Base-by-base conservation (phyloP, 2,888 invertebrate genomes). In the Lydus trimaculatus region DNA sequence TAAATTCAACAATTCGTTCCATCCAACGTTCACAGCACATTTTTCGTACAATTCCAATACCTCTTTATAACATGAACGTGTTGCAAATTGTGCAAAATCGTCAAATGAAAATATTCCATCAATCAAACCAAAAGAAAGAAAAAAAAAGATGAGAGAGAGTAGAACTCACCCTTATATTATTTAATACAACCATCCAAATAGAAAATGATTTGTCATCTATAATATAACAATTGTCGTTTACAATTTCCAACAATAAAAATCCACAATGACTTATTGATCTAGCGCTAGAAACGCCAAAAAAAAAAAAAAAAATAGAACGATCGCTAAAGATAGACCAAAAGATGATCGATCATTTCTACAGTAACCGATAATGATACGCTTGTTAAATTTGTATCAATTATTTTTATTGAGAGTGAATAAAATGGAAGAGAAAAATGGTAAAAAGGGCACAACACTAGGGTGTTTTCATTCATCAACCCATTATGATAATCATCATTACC, bases 351-450 rank as follows among this genome's bases (percentile, higher is more conserved):
- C 81, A 81, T 77, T 70, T 7, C 8, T 7, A 68, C 61, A 75
- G 77, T 75, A 65, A 71, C 70, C 74, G 72, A 77, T 80, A 80
- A 81, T 81, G 81, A 80, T 81, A 81, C 81, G 81, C 79, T 80
- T 80, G 79, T 81, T 81, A 81, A 81, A 81, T 74, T 74, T 78
- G 70, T 81, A 81, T 81, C 81, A 81, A 81, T 80, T 80, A 79
- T 73, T 64, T 63, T 58, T 43, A 52, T 64, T 64, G 13, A 17
- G 64, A 63, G 64, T 68, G 60, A 17, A 43, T 43, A 3, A 17
- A 43, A 17, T 17, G 33, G 8, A 8, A 28, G 13, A 59, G 15
- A n/a, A 13, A 11, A 13, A 43, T 39, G n/a, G 60, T 17, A n/a
- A 59, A 17, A 59, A 11, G 59, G 28, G n/a, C 31, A 13, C n/a